These are phyloP conservation scores for Danio tinwini DNA, from an alignment of 2,797 vertebrate species.

Conservation along the genomic window DNA sequence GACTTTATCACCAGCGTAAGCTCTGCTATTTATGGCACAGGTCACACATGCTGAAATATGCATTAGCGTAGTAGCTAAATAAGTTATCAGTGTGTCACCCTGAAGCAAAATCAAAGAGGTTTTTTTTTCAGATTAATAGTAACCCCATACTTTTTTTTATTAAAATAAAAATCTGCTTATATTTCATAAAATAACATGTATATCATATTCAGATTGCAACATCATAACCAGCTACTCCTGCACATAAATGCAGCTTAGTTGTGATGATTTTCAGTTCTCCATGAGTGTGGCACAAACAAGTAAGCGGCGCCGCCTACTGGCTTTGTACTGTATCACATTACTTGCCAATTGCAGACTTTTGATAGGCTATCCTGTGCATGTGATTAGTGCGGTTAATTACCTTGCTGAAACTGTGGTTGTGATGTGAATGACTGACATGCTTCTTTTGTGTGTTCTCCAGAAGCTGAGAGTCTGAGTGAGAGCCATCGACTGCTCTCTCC, in stretches of 20 bases:
- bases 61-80: background rate
- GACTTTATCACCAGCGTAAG: background rate
- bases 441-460: slow-evolving; percentile 20
- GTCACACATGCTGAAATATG: background rate
- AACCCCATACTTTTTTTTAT: background rate
- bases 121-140: no score
- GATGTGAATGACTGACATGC: background rate
- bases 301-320: slow-evolving; percentile 2
- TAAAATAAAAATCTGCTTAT: background rate
- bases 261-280: background rate
- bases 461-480: slow-evolving; percentile 56
- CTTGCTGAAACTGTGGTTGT: background rate
- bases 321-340: background rate
- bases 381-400: background rate
- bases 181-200: background rate
- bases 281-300: background rate
- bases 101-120: background rate
- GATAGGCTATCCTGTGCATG: background rate
- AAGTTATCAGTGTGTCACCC: background rate
- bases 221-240: background rate
- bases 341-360: background rate
- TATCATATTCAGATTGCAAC: no score
- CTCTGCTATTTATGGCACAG: background rate
- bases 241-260: background rate
- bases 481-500: slow-evolving; percentile 62